A percentile compares a stretch with the other conserved stretches of the same genome.
phyloP scores from a whole-genome alignment of 1,140 invertebrate species.

The Harlomillsia oculata region DNA sequence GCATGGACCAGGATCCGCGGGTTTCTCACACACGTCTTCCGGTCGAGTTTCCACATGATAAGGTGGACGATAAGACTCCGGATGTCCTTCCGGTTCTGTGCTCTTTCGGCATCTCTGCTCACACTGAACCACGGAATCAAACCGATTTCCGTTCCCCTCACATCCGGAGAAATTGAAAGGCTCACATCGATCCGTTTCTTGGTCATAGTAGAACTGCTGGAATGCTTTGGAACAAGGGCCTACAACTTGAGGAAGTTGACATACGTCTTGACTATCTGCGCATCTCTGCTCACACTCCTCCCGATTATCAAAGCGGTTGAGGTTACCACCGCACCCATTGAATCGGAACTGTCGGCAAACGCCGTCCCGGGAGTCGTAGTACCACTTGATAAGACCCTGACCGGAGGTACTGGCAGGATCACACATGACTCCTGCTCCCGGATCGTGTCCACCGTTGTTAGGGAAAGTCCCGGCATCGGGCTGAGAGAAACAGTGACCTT shows the following conservation, averaged over 20 bases:
- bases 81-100: neutral
- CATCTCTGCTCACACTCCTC: slow-evolving; percentile 72
- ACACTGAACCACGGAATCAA: slow-evolving; percentile 23
- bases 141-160: slow-evolving; percentile 59
- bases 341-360: slow-evolving; percentile 66
- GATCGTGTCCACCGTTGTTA: too few relatives aligned
- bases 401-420: too few relatives aligned
- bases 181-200: slow-evolving; percentile 51
- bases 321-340: slow-evolving; percentile 73
- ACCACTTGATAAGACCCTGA: slow-evolving; percentile 51
- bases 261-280: slow-evolving; percentile 58
- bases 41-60: neutral
- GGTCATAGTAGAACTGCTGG: slow-evolving; percentile 64
- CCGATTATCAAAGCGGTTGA: slow-evolving; percentile 66
- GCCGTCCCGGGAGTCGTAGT: slow-evolving; percentile 64
- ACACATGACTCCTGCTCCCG: neutral
- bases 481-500: slow-evolving; percentile 56
- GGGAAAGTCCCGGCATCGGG: slow-evolving; percentile 62
- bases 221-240: slow-evolving; percentile 60
- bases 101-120: slow-evolving; percentile 30
- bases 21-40: slow-evolving; percentile 49
- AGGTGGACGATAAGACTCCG: neutral
- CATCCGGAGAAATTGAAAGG: slow-evolving; percentile 57
- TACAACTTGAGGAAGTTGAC: slow-evolving; percentile 58
- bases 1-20: slow-evolving; percentile 73